Evolutionary conservation across 2,113 vertebrate species (phyloP), one percentile per base, ranked within the genome.

Genomic region (Oxyura jamaicensis): DNA sequence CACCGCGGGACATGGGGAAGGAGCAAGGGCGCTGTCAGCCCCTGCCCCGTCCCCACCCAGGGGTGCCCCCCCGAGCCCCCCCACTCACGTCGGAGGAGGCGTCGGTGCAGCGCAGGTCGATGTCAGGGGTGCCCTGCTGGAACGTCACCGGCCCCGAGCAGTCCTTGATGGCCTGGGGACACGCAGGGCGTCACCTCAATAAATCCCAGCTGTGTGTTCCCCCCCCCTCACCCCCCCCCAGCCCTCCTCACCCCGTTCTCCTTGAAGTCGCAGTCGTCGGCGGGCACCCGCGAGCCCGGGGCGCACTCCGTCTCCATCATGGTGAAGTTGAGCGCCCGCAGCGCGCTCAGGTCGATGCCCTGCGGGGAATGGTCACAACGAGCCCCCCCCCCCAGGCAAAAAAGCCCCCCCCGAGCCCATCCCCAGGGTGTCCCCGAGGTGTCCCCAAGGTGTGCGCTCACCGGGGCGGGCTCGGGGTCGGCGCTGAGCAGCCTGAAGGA

Each of bases 241-340:
- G 60, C 29, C n/a, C 25, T 68, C 8, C 90, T 86, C 77, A 93
- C 95, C 86, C 93, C 95, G 23, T 91, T 86, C 68, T 90, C 91
- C 86, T 84, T 91, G 95, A 95, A 95, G 73, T 83, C 68, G 13
- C 95, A 96, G 33, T 96, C 73, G 17, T 89, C 53, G 11, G 23
- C 48, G 55, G n/a, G 46, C 17, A 2, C 0, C 6, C 4, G 18
- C n/a, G 25, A 2, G 21, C 81, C 31, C 10, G 23, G 18, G 5
- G 13, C 9, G 2, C 95, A 95, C 2, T 86, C 86, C 1, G 93
- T 95, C 88, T 95, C 95, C 88, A 93, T 95, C 23, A 96, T 13
- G 33, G 7, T 90, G 69, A 96, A 93, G 77, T 89, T 89, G 81
- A 95, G 42, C 2, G 1, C 3, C 18, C 0, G 81, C 41, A 94